Conservation (phyloP, 2,113 vertebrate genomes). For the Clarias magur region DNA sequence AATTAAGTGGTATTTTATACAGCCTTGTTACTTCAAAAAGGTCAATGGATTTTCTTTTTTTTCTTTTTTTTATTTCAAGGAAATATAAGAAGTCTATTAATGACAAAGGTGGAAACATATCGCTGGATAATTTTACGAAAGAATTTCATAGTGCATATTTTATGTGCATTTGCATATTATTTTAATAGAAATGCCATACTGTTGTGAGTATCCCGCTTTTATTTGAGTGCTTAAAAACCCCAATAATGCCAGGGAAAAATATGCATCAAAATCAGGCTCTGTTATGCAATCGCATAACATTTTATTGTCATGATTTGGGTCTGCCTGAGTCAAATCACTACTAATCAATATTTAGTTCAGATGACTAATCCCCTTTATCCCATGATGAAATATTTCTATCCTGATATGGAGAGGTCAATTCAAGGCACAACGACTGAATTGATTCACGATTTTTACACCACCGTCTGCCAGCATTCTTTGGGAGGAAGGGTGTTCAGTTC, state of each 20-base stretch:
- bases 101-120: constrained; percentile 34
- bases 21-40: constrained; percentile 59
- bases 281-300: not conserved
- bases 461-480: not conserved
- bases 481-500: not conserved
- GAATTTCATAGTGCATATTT: not conserved
- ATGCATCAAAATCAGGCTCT: not conserved
- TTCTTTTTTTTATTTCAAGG: constrained; percentile 53
- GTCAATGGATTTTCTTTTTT: constrained; percentile 45
- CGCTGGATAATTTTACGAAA: constrained; percentile 37
- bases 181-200: not conserved
- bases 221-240: not conserved
- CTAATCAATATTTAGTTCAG: not conserved
- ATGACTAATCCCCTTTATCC: not conserved
- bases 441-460: not conserved
- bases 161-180: not conserved
- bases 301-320: not conserved
- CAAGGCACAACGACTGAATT: not conserved
- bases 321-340: not conserved
- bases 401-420: not conserved
- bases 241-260: not conserved
- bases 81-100: constrained; percentile 54
- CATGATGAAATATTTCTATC: not conserved
- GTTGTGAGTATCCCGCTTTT: not conserved
- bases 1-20: constrained; percentile 60